Conservation (phyloP, 2,113 vertebrate species). For the Nettapus auritus region DNA sequence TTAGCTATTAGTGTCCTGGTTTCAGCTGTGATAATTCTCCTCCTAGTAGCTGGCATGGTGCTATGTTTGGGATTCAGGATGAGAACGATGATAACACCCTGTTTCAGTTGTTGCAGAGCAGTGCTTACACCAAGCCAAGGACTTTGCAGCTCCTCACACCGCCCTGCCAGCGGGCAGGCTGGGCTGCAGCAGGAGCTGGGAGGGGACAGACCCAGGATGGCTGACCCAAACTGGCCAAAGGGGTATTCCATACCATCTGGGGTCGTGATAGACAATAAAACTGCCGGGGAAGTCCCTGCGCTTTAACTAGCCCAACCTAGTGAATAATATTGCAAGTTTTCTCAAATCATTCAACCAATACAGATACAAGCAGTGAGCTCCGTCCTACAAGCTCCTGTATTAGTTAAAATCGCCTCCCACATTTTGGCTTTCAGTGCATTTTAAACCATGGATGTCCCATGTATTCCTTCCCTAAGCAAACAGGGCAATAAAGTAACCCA, state of each 20-base stretch:
- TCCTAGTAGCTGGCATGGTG: background rate
- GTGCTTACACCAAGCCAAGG: background rate
- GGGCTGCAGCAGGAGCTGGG: background rate
- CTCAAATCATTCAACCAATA: background rate
- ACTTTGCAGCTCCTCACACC: background rate
- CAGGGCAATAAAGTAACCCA: background rate
- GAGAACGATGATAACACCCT: background rate
- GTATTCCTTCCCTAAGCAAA: background rate
- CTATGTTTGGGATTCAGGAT: background rate
- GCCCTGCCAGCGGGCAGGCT: background rate
- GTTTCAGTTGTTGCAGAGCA: background rate
- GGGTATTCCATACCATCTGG: background rate
- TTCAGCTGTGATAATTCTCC: background rate
- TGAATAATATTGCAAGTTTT: slow-evolving; percentile 19
- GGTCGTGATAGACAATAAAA: too few species aligned
- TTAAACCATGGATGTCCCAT: background rate
- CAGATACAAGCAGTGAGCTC: background rate
- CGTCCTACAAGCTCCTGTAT: background rate
- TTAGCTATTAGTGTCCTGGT: background rate
- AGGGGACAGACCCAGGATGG: background rate
- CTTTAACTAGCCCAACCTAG: background rate
- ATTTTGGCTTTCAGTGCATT: background rate
- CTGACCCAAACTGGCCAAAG: background rate
- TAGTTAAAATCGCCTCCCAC: background rate
- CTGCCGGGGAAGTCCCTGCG: background rate